Conservation (phyloP, 2,113 vertebrate species). For the Lophura nycthemera region DNA sequence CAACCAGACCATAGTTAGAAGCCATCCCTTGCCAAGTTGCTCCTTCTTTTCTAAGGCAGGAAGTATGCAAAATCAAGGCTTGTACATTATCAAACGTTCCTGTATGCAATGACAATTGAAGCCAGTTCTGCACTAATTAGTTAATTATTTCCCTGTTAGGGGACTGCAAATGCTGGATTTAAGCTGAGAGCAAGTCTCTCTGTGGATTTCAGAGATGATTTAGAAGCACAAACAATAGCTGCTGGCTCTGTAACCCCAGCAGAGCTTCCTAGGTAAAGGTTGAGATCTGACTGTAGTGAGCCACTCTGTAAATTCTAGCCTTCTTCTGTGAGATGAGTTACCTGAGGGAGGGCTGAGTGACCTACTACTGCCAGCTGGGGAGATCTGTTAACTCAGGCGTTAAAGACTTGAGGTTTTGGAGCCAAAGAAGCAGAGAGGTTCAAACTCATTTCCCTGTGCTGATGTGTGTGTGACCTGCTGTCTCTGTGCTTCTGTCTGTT, state of each 20-base stretch:
- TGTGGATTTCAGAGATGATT: not conserved
- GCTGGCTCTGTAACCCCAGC: not conserved
- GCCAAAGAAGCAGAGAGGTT: not conserved
- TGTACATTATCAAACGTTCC: not conserved
- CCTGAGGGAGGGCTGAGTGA: not conserved
- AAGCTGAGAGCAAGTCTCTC: not conserved
- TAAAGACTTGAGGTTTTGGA: not conserved
- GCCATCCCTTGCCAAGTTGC: not conserved
- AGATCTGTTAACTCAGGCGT: not conserved
- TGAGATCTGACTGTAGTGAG: not conserved
- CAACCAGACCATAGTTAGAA: not conserved
- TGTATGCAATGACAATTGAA: not conserved
- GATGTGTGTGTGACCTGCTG: accelerated
- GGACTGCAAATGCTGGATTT: not conserved
- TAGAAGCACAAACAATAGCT: not conserved
- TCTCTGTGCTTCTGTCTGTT: not conserved
- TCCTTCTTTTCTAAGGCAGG: not conserved
- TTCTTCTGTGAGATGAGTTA: not conserved
- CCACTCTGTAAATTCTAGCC: not conserved
- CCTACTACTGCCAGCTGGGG: not conserved
- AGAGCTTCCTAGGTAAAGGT: not conserved
- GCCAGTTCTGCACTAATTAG: not conserved
- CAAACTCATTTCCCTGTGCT: not conserved
- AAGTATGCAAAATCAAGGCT: not conserved
- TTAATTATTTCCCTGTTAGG: not conserved